phyloP scores from a whole-genome alignment of 1,140 invertebrate species.

The Formica exsecta region DNA sequence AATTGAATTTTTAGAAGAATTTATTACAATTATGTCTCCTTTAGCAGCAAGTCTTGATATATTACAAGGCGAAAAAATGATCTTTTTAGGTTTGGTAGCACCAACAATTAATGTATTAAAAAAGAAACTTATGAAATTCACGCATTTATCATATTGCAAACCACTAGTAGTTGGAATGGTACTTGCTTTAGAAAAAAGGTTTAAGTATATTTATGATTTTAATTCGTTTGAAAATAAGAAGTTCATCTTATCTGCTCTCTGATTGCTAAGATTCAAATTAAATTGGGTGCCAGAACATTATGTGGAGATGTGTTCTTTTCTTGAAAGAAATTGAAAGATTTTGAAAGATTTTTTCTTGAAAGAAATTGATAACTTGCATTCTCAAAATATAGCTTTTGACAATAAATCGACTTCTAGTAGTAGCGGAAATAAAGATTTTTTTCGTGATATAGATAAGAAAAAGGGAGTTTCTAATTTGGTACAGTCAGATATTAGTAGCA shows the following conservation, averaged over 20 bases:
- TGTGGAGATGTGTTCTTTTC: background rate
- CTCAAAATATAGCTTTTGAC: background rate
- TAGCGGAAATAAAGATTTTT: conserved; percentile 9
- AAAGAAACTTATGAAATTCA: background rate
- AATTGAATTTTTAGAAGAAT: conserved; percentile 30
- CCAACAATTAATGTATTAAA: background rate
- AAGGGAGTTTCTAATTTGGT: no score
- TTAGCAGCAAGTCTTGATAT: background rate
- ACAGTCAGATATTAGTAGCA: no score
- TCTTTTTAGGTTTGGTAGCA: background rate
- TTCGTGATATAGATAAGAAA: background rate
- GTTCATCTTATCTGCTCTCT: background rate
- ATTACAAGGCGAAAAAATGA: background rate
- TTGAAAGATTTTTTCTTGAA: conserved; percentile 16
- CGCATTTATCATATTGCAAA: background rate
- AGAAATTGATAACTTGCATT: background rate
- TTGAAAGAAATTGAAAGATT: no score
- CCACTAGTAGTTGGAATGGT: background rate
- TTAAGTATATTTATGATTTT: conserved; percentile 5
- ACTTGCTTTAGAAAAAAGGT: background rate
- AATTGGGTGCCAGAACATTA: conserved; percentile 8
- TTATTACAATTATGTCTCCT: background rate
- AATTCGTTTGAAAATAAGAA: background rate
- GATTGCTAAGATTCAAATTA: conserved; percentile 31
- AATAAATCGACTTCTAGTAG: conserved; percentile 26